Conservation (phyloP, 2,888 invertebrate genomes). For the Ptilodon capucinus region DNA sequence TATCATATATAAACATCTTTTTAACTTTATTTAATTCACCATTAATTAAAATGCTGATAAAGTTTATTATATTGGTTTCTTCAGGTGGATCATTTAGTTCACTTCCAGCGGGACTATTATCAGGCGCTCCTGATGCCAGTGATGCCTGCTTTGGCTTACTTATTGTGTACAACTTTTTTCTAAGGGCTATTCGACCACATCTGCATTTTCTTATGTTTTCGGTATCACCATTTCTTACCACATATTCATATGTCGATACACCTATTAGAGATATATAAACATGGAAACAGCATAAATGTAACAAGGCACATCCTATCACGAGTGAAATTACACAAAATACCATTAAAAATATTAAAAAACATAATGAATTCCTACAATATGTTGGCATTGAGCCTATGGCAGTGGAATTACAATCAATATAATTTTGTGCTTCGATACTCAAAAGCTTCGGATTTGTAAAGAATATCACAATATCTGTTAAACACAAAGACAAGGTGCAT, state of each 20-base stretch:
- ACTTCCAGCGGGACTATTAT: constrained; percentile 23
- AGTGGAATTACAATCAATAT: constrained; percentile 55
- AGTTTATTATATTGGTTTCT: constrained; percentile 47
- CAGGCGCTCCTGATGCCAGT: constrained; percentile 13
- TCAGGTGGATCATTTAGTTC: constrained; percentile 32
- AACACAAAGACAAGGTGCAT: constrained; percentile 86
- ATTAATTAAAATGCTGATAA: constrained; percentile 60
- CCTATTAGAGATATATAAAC: constrained; percentile 92
- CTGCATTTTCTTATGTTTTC: constrained; percentile 36
- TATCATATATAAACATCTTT: constrained; percentile 58
- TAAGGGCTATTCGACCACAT: constrained; percentile 43
- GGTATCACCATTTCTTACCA: constrained; percentile 65
- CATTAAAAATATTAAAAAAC: constrained; percentile 66
- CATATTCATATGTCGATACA: constrained; percentile 95
- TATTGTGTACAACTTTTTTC: constrained; percentile 30
- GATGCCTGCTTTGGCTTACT: constrained; percentile 29
- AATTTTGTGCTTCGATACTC: constrained; percentile 80
- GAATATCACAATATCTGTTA: constrained; percentile 87
- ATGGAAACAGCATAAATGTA: constrained; percentile 94
- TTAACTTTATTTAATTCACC: constrained; percentile 63
- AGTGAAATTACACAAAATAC: constrained; percentile 87
- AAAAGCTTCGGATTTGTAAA: constrained; percentile 83
- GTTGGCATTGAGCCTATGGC: constrained; percentile 30
- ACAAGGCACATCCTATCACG: constrained; percentile 88
- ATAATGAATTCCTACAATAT: constrained; percentile 61